phyloP scores from a whole-genome alignment of 2,888 invertebrate species.

The Chydorus sphaericus region DNA sequence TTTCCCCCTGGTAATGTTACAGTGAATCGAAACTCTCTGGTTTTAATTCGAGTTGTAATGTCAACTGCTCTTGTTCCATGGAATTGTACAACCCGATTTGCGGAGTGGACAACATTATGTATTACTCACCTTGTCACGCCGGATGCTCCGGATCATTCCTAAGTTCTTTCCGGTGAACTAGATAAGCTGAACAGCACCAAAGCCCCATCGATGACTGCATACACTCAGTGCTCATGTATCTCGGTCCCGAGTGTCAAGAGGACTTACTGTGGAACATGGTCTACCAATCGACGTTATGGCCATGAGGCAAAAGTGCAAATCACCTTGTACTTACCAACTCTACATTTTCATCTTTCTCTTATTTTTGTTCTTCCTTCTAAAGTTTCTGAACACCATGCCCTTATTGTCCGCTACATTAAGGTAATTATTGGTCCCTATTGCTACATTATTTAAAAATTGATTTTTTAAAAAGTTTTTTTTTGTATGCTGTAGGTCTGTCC shows the following conservation, averaged over 20 bases:
- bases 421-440: constrained; percentile 36
- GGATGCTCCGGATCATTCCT: too few relatives aligned
- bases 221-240: constrained; percentile 42
- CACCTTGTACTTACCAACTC: constrained; percentile 42
- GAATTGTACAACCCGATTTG: constrained; percentile 70
- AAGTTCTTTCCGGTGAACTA: background rate
- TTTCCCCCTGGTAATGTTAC: too few relatives aligned
- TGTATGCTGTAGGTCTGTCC: constrained; percentile 70
- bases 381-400: constrained; percentile 71
- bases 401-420: constrained; percentile 66
- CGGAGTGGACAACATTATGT: constrained; percentile 81
- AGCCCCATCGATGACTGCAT: constrained; percentile 31
- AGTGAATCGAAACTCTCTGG: background rate
- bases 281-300: constrained; percentile 17
- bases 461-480: too few relatives aligned
- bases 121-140: constrained; percentile 93
- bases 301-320: constrained; percentile 46
- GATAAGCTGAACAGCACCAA: background rate
- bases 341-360: constrained; percentile 47
- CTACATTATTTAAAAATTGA: background rate
- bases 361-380: constrained; percentile 54
- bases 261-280: constrained; percentile 13
- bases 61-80: constrained; percentile 46
- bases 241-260: constrained; percentile 17
- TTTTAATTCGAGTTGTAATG: constrained; percentile 44